phyloP scores from a whole-genome alignment of 2,888 invertebrate species.

The Cephus pulcher region DNA sequence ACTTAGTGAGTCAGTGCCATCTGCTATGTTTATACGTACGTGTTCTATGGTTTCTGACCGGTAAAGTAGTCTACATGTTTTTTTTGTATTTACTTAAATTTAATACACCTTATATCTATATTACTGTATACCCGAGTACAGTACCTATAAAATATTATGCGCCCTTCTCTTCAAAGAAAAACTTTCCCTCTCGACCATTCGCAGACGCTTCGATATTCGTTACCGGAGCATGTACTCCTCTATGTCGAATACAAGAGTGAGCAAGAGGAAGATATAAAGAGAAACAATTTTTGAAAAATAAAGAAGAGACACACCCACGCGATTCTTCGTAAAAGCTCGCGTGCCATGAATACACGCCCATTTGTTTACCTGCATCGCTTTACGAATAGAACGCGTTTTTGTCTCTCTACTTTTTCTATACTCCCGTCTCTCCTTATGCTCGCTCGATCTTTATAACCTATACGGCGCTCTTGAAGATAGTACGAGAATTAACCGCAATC shows the following conservation, averaged over 20 bases:
- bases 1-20: slow-evolving; percentile 5
- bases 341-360: not conserved
- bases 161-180: not conserved
- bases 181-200: not conserved
- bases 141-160: not conserved
- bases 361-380: not conserved
- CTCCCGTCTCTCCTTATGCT: not conserved
- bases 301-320: not conserved
- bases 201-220: not conserved
- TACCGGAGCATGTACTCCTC: not conserved
- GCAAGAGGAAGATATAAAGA: not conserved
- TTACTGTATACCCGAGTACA: not conserved
- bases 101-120: not conserved
- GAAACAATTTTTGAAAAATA: not conserved
- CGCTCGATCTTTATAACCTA: not conserved
- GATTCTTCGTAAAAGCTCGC: not conserved
- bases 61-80: not conserved
- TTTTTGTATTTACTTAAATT: not conserved
- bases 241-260: not conserved
- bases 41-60: not conserved
- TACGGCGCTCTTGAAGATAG: not conserved
- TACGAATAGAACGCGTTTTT: not conserved
- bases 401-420: not conserved
- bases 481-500: not conserved
- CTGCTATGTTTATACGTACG: not conserved